Base-by-base conservation (phyloP, 2,888 invertebrate genomes). In the Campoplex capitator region DNA sequence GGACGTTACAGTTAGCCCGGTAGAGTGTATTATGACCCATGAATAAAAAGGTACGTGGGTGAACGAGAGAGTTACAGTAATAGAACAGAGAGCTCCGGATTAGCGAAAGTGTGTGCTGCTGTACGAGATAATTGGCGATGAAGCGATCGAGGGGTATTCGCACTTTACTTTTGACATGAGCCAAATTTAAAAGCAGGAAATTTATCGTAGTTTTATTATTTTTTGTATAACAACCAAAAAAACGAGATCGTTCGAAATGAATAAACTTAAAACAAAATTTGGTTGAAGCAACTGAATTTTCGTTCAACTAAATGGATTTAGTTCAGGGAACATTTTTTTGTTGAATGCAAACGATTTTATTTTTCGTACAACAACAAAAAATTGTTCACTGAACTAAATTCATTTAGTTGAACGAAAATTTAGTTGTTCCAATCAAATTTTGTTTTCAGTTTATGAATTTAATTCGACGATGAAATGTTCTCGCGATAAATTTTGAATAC, bases 1-100 rank as follows among this genome's bases (percentile, higher is more conserved):
- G 86, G 83, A 86, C 86, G 86, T 86, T 73, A 86, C 80, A 80
- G 86, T 86, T 86, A 86, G 79, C 76, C 79, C 79, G 65, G 67
- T 51, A 75, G 51, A 62, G 80, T 23, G 23, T 80, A 80, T 71
- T 65, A 73, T 73, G 73, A 73, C 28, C 73, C 35, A 78, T 42
- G 45, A 48, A 78, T 68, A 82, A 82, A 81, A 82, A 85, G 65
- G 67, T 82, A 82, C 82, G 85, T 85, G 82, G 85, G 85, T 74
- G 81, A 58, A 23, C 16, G 32, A 35, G 70, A 74, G 74, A 68
- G 68, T 75, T 79, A 74, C 85, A 54, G 68, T 71, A 74, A 85
- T 82, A 82, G 83, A 83, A 78, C 82, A 48, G 65, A 35, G 51
- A 67, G 78, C n/a, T 51, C 35, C 3, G 35, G 73, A 86, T 86